Evolutionary conservation across 2,797 vertebrate genomes (phyloP).

Genomic region (Tadarida brasiliensis): DNA sequence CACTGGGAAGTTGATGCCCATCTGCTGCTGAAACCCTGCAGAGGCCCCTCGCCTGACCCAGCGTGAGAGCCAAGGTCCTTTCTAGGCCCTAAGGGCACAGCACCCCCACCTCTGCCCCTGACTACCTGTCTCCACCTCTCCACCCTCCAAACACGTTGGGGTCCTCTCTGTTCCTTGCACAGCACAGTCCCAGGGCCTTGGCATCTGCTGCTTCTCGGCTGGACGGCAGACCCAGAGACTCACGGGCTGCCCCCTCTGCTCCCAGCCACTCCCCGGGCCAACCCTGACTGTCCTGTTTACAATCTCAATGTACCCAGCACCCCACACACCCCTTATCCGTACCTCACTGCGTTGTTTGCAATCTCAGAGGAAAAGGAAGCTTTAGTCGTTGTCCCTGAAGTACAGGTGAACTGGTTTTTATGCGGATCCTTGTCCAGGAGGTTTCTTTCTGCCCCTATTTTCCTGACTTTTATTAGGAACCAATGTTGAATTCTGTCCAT

Average conservation of each 20-base stretch:
- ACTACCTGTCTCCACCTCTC: not conserved
- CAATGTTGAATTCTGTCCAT: not conserved
- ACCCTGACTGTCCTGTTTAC: no score
- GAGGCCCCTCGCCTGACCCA: no score
- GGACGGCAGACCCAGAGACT: not conserved
- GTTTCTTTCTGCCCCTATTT: no score
- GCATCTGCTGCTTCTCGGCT: not conserved
- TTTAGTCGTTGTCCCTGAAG: no score
- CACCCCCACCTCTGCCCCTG: accelerated
- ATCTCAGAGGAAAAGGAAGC: not conserved
- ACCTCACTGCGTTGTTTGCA: accelerated
- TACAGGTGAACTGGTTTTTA: not conserved
- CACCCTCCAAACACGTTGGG: accelerated
- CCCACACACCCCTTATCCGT: not conserved
- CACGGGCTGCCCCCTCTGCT: no score
- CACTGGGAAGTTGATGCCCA: no score
- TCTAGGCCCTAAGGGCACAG: not conserved
- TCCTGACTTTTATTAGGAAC: not conserved
- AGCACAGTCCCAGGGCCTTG: not conserved
- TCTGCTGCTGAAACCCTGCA: not conserved
- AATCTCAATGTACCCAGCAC: not conserved
- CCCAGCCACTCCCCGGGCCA: not conserved
- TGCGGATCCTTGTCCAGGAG: accelerated
- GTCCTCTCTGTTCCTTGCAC: not conserved
- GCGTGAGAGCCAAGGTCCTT: not conserved